Evolutionary conservation across 2,888 invertebrate genomes (phyloP), one percentile per base, ranked within the genome.

Genomic region (Empis livida): DNA sequence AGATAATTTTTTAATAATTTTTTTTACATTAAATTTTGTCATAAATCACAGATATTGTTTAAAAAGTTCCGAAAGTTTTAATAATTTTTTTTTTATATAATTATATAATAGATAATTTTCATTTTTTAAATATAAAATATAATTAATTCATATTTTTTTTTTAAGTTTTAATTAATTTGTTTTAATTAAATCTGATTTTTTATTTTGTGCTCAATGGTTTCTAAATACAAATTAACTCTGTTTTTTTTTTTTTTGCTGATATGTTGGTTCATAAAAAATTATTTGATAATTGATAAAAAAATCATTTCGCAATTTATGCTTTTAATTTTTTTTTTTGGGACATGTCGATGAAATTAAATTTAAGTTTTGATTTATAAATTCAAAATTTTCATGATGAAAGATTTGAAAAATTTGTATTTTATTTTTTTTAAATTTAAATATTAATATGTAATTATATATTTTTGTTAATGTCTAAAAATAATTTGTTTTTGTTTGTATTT

Each of bases 11-110:
- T 38, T 23, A 16, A 32, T 44, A 20, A 20, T 46, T 37, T 46
- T 42, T 41, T 35, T 42, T 14, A 23, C n/a, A 14, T 16, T 60
- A 59, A 62, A 61, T 60, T 66, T 65, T 64, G 63, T 60, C 61
- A 62, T 60, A 61, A 66, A 66, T 66, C 66, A 66, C 67, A 65
- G 65, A 65, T 67, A 67, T 57, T 54, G 53, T 56, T 58, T 60
- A 57, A 61, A 62, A 61, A 35, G 35, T 63, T 60, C 60, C 60
- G 60, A 63, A 66, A 63, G 14, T 42, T 17, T 45, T 32, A 32
- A 45, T 17, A 23, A 17, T 45, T 48, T 47, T 51, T 47, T 46
- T 46, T 30, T 45, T 50, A 17, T 43, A 44, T 53, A 47, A n/a
- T n/a, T n/a, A n/a, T n/a, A 44, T 47, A 40, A 47, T 51, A 53